Conservation (phyloP, 2,888 invertebrate species). For the Archaeoteleia sp. region DNA sequence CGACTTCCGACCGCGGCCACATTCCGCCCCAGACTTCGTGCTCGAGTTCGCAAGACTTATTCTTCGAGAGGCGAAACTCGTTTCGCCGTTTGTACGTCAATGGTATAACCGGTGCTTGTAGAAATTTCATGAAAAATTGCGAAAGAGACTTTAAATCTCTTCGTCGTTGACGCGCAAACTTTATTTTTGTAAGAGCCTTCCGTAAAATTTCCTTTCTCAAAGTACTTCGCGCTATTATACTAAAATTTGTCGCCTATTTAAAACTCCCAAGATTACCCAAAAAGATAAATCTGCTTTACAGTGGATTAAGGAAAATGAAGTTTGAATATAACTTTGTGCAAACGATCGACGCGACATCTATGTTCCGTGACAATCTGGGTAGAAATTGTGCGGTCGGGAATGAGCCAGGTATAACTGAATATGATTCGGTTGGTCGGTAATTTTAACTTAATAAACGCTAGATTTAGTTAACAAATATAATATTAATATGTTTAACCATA, state of each 20-base stretch:
- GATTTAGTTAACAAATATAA: too few species aligned
- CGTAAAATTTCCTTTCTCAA: slow-evolving; percentile 20
- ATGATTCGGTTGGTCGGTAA: too few species aligned
- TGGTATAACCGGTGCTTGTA: slow-evolving; percentile 15
- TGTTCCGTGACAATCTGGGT: too few species aligned
- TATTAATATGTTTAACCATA: too few species aligned
- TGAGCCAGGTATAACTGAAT: too few species aligned
- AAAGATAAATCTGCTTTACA: slow-evolving; percentile 1
- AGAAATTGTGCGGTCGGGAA: too few species aligned
- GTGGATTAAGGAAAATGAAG: not conserved
- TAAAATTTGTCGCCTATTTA: slow-evolving; percentile 7
- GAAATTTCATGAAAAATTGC: slow-evolving; percentile 37
- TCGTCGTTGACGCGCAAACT: slow-evolving; percentile 28
- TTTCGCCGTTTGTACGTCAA: slow-evolving; percentile 24
- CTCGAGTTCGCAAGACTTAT: slow-evolving; percentile 41
- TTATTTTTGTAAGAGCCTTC: slow-evolving; percentile 29
- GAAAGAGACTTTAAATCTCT: slow-evolving; percentile 25
- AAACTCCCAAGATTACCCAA: not conserved
- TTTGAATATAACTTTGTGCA: slow-evolving; percentile 6
- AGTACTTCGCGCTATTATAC: slow-evolving; percentile 6
- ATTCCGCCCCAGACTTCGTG: slow-evolving; percentile 21
- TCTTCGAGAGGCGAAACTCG: slow-evolving; percentile 20
- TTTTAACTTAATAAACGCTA: too few species aligned
- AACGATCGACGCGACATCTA: too few species aligned
- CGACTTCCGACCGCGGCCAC: slow-evolving; percentile 34